These are phyloP conservation scores for Aporophyla lueneburgensis DNA, from an alignment of 2,888 invertebrate genomes.

Conservation along the genomic window DNA sequence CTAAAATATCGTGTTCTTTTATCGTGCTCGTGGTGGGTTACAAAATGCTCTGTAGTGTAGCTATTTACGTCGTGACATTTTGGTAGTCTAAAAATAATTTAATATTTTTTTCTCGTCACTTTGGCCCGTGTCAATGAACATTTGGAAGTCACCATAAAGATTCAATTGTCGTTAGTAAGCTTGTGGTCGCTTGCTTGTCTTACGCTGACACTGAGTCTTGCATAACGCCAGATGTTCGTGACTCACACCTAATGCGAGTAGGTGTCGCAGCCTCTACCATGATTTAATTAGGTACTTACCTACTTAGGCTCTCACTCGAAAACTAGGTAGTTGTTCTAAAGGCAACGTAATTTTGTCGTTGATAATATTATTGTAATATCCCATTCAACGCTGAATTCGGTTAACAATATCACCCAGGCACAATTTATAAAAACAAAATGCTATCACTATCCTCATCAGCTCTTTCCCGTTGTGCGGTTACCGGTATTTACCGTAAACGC, in stretches of 20 bases:
- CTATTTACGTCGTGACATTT: constrained; percentile 23
- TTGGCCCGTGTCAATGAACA: constrained; percentile 1
- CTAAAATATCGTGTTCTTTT: constrained; percentile 36
- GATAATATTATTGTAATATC: constrained; percentile 1
- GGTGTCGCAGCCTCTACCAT: constrained; percentile 76
- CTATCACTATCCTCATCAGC: constrained; percentile 63
- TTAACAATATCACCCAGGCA: constrained; percentile 17
- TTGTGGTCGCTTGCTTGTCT: constrained; percentile 39
- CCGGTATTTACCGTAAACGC: constrained; percentile 62
- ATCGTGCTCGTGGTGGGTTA: neutral
- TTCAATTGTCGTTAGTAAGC: constrained; percentile 41
- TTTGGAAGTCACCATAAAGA: constrained; percentile 20
- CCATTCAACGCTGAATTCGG: neutral
- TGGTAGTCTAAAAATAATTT: constrained; percentile 1
- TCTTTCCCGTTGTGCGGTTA: constrained; percentile 54
- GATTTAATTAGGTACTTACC: constrained; percentile 70
- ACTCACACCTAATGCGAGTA: constrained; percentile 78
- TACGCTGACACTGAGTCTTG: constrained; percentile 60
- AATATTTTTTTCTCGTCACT: neutral
- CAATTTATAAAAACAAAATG: constrained; percentile 53
- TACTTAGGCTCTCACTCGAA: constrained; percentile 28
- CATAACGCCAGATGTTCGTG: constrained; percentile 85
- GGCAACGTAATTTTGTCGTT: constrained; percentile 1
- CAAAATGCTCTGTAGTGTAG: neutral
- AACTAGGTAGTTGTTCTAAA: neutral